Conservation (phyloP, 2,113 vertebrate genomes). For the Dryoscopus gambensis region DNA sequence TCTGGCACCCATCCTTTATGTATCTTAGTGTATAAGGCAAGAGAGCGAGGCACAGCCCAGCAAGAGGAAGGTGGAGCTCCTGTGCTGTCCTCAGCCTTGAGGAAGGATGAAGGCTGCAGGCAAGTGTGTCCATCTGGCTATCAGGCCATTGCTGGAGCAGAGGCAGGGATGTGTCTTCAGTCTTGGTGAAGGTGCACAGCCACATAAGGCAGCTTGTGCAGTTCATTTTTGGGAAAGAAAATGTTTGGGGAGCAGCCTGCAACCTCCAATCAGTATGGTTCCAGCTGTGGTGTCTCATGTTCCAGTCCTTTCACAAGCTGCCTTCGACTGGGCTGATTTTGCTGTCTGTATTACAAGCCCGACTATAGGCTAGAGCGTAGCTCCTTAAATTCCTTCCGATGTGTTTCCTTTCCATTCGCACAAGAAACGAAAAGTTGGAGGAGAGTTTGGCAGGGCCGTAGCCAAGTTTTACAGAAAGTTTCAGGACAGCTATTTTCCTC, state of each 20-base stretch:
- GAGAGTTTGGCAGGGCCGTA: not conserved
- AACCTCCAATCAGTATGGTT: not conserved
- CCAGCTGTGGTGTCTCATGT: not conserved
- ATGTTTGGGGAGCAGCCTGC: not conserved
- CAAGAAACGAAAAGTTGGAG: not conserved
- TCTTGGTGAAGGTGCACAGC: not conserved
- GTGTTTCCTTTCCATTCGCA: not conserved
- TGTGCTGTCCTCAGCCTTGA: not conserved
- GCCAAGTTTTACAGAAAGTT: not conserved
- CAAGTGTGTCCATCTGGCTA: not conserved
- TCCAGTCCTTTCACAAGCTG: not conserved
- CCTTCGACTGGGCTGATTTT: not conserved
- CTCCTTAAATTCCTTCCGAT: not conserved
- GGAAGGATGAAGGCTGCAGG: not conserved
- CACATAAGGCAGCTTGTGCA: not conserved
- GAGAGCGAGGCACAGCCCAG: not conserved
- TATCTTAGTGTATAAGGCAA: not conserved
- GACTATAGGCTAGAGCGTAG: not conserved
- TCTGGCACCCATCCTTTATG: not conserved
- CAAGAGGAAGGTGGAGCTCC: not conserved
- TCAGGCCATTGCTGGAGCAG: fast-evolving
- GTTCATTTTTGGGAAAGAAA: not conserved
- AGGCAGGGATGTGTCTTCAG: not conserved
- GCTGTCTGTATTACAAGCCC: not conserved
- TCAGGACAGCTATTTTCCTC: not conserved